phyloP scores from a whole-genome alignment of 2,113 vertebrate species.

The Microtus ochrogaster region DNA sequence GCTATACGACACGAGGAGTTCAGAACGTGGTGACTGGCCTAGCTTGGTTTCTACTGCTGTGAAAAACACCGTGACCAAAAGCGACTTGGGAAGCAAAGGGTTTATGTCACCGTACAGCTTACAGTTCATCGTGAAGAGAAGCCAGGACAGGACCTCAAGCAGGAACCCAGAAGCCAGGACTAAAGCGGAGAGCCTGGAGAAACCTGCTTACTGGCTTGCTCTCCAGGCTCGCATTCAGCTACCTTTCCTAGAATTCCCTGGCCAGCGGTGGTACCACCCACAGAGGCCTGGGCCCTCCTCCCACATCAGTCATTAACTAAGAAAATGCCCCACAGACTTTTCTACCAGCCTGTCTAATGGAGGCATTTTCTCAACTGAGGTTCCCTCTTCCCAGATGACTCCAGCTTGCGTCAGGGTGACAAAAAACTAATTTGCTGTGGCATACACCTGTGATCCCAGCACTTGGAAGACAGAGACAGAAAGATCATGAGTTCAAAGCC shows the following conservation, averaged over 20 bases:
- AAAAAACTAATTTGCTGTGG: neutral
- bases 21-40: neutral
- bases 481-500: neutral
- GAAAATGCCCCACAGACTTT: neutral
- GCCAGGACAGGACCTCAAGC: neutral
- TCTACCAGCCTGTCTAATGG: neutral
- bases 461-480: neutral
- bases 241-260: neutral
- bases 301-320: neutral
- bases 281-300: neutral
- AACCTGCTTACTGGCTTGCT: neutral
- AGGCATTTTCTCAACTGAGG: neutral
- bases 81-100: neutral
- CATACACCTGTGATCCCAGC: neutral
- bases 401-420: neutral
- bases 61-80: neutral
- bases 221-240: neutral
- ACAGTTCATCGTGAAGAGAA: neutral
- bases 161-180: neutral
- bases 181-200: neutral
- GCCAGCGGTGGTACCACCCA: neutral
- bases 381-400: neutral
- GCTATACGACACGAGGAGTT: neutral
- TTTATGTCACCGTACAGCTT: neutral
- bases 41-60: neutral